Evolutionary conservation across 1,140 invertebrate species (phyloP), one percentile per base, ranked within the genome.

Genomic region (Pachyrhynchus sulphureomaculatus): DNA sequence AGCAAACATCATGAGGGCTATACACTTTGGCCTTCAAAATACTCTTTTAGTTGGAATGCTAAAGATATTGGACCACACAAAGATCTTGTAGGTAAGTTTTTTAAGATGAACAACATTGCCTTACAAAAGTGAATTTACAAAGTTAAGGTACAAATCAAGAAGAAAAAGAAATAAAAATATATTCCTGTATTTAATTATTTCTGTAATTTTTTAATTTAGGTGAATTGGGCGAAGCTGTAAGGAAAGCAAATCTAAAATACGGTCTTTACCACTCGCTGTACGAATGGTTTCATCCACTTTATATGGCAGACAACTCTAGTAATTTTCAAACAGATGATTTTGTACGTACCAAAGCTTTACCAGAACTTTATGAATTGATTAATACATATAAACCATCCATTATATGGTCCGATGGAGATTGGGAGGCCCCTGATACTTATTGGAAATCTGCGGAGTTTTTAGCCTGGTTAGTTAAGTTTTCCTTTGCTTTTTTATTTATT

Each of bases 1-100:
- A 92, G 88, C 68, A 97, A 97, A 79, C 94, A 97, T 81, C 93
- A 96, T 74, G 94, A 96, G 77, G 94, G 94, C 8, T 96, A 83
- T 68, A 91, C 93, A 0, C 55, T 96, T 21, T 96, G 92, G 86
- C 94, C 93, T 21, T 95, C 91, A 0, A 86, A 84, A 65, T 84
- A 86, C 55, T 87, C 91, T 0, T 96, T 87, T 70, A 91, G 91
- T 70, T 96, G 94, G 94, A 96, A 96, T 79, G 79, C 92, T 0
- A 74, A 86, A 51, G 93, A 95, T 69, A 81, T 92, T 52, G 94
- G 94, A 32, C 91, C 93, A 10, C 85, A 88, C 54, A 78, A 84
- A 54, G 91, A 97, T 78, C 73, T 96, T 29, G 79, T 96, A 34
- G 86, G 87, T 82, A 48, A 63, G 59, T 24, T n/a, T n/a, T n/a